Evolutionary conservation across 2,797 vertebrate genomes (phyloP), one percentile per base, ranked within the genome.

Genomic region (Mus minutoides): DNA sequence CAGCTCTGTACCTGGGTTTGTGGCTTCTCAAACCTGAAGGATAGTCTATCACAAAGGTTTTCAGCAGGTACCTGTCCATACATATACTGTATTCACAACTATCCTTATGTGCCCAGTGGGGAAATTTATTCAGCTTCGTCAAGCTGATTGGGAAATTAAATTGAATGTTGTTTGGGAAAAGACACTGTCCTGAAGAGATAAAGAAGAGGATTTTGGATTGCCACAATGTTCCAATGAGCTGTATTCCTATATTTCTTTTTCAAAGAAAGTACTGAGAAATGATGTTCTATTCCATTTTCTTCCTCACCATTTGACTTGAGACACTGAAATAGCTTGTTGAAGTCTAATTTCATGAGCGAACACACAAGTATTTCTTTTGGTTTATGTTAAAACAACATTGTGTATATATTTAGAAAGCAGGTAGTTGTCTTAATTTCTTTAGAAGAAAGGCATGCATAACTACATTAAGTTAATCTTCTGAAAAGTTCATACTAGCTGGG

Each of bases 11-110:
- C 46, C 16, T 49, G 1, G 7, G 14, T 60, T 3, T 3, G 2
- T 11, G 16, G 2, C 7, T 4, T n/a, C 13, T 87, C 17, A 22
- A 84, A 89, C n/a, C 1, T 19, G 73, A 92, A 29, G 0, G 10
- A 56, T 3, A n/a, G 21, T 17, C n/a, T 64, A 1, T 64, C 26
- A 22, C 19, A 3, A 77, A 80, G 13, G 12, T 54, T 37, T 80
- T 29, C 24, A 34, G 34, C 56, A 43, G 24, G 10, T 14, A 3
- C 11, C n/a, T 2, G 16, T 34, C 9, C 12, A 19, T 12, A 82
- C 3, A 62, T 9, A 3, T 1, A 17, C 6, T 0, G 0, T 31
- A 11, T 37, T 56, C 34, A 2, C 16, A 1, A 0, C 2, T 56
- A 34, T 46, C 14, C 12, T 67, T 19, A 37, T 0, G 2, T 54